Percentiles rank a stretch among this genome's conserved stretches.
Conservation (phyloP, 2,888 invertebrate species). For the Tipula lateralis region DNA sequence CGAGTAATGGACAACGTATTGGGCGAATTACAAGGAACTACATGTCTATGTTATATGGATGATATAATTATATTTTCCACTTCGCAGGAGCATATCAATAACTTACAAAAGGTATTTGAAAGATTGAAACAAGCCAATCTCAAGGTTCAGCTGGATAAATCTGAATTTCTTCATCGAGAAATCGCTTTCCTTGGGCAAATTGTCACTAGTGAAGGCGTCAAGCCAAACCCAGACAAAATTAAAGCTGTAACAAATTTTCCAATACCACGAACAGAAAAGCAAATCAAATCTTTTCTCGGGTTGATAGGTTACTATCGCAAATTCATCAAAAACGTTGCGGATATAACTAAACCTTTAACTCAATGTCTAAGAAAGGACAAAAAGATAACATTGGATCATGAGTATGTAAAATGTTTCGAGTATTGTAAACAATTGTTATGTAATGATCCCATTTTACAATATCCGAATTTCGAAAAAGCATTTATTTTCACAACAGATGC, state of each 20-base stretch:
- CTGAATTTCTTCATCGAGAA: no score
- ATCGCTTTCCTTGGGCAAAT: no score
- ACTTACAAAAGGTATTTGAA: no score
- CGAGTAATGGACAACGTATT: no score
- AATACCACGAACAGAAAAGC: not conserved
- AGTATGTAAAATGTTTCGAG: not conserved
- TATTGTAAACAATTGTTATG: not conserved
- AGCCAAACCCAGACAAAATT: no score
- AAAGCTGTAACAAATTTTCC: not conserved
- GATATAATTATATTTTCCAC: no score
- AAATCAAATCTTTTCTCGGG: not conserved
- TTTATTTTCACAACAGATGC: constrained; percentile 42
- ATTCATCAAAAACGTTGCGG: constrained; percentile 33
- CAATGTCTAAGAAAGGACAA: constrained; percentile 33
- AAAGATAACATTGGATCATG: not conserved
- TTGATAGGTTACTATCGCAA: not conserved
- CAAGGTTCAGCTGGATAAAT: not conserved
- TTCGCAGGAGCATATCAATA: no score
- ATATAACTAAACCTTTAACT: constrained; percentile 34
- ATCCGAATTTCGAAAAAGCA: constrained; percentile 41
- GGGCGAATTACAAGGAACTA: no score
- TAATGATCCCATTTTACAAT: constrained; percentile 39
- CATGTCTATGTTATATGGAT: no score
- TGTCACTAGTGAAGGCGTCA: no score
- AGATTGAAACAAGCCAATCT: not conserved